Conservation (phyloP, 2,113 vertebrate species). For the Paraplagusia blochii region DNA sequence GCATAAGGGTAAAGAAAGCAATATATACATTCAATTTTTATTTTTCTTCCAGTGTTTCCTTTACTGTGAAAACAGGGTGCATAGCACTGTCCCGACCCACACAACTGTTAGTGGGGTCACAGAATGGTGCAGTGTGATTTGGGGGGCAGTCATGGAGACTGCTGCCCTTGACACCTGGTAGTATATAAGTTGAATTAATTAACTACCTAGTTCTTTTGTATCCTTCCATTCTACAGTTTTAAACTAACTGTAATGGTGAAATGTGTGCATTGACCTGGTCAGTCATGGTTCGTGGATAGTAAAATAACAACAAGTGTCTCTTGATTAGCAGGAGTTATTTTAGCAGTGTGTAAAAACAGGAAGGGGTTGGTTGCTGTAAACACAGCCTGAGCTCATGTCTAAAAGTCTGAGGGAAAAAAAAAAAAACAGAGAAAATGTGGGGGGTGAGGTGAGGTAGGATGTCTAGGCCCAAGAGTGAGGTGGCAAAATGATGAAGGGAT, state of each 20-base stretch:
- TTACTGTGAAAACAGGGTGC: too few relatives aligned
- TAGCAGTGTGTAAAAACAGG: slow-evolving; percentile 55
- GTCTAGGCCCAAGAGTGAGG: slow-evolving; percentile 5
- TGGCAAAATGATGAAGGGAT: background rate
- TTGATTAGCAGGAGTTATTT: slow-evolving; percentile 62
- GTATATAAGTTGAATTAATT: too few relatives aligned
- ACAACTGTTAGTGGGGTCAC: too few relatives aligned
- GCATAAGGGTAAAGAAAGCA: too few relatives aligned
- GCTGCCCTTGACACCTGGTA: too few relatives aligned
- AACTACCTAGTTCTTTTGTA: too few relatives aligned
- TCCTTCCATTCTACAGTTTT: too few relatives aligned
- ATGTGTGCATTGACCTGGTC: background rate
- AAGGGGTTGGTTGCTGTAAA: slow-evolving; percentile 49
- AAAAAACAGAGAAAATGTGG: background rate
- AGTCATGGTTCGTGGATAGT: background rate
- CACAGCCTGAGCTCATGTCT: slow-evolving; percentile 62
- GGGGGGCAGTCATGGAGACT: too few relatives aligned
- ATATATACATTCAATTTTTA: too few relatives aligned
- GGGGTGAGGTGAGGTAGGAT: slow-evolving; percentile 3
- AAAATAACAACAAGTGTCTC: background rate
- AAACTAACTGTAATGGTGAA: background rate
- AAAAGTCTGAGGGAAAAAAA: slow-evolving; percentile 25
- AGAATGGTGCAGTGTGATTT: too few relatives aligned
- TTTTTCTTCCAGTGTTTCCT: too few relatives aligned
- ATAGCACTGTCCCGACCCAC: too few relatives aligned